These are phyloP conservation scores for Muscidifurax raptorellus DNA, from an alignment of 1,140 invertebrate species.

Conservation along the genomic window DNA sequence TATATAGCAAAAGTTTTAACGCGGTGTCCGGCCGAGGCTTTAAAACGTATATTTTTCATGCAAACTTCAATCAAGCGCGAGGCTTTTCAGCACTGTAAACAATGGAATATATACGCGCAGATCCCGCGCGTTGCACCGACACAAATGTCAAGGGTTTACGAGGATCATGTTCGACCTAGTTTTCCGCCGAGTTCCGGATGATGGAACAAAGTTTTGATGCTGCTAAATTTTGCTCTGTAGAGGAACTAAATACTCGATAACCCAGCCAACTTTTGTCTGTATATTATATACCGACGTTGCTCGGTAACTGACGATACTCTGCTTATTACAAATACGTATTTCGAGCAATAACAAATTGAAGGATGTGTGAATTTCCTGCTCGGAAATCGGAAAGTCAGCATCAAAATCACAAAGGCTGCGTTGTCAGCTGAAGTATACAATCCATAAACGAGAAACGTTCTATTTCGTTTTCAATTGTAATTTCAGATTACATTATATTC, in stretches of 20 bases:
- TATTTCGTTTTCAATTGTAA: conserved; percentile 36
- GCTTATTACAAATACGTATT: too few relatives aligned
- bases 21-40: too few relatives aligned
- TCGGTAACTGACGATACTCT: too few relatives aligned
- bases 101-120: not conserved
- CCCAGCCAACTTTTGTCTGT: too few relatives aligned
- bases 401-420: not conserved
- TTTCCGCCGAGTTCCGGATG: not conserved
- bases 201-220: not conserved
- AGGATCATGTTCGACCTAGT: not conserved
- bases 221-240: not conserved
- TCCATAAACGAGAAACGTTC: conserved; percentile 6
- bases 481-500: conserved; percentile 7
- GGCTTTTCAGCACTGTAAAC: not conserved
- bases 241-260: not conserved
- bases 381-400: not conserved
- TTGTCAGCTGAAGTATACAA: not conserved
- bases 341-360: too few relatives aligned
- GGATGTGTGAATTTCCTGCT: not conserved
- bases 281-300: too few relatives aligned
- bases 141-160: not conserved
- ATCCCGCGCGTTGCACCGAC: not conserved
- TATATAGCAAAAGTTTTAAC: not conserved
- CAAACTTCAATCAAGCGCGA: not conserved
- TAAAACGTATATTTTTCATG: too few relatives aligned